Percentiles rank a stretch among this genome's conserved stretches.
Evolutionary conservation across 2,888 invertebrate genomes (phyloP).

Genomic region (Psylliodes chrysocephalus): DNA sequence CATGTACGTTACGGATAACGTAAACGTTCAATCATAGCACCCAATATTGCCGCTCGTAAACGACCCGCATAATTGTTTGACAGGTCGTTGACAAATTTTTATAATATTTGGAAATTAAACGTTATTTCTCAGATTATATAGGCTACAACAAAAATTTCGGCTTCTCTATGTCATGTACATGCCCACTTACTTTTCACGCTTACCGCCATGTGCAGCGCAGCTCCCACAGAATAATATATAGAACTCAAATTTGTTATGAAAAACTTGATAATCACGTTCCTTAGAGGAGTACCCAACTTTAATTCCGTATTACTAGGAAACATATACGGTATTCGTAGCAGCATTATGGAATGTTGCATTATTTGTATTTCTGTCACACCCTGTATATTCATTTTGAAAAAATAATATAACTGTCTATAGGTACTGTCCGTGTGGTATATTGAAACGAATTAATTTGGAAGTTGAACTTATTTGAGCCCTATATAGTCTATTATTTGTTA

Average conservation of each 20-base stretch:
- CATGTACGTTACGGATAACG: neutral
- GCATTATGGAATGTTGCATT: slow-evolving; percentile 20
- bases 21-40: neutral
- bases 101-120: too few species aligned
- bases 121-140: too few species aligned
- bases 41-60: neutral
- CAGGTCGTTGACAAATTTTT: too few species aligned
- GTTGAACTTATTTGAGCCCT: too few species aligned
- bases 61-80: too few species aligned
- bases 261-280: slow-evolving; percentile 23
- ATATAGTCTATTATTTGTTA: too few species aligned
- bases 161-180: neutral
- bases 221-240: slow-evolving; percentile 25
- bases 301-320: slow-evolving; percentile 22
- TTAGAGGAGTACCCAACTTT: slow-evolving; percentile 6
- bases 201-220: slow-evolving; percentile 19
- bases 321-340: slow-evolving; percentile 19
- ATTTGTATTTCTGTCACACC: slow-evolving; percentile 22
- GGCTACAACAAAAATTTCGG: too few species aligned
- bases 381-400: slow-evolving; percentile 24
- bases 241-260: slow-evolving; percentile 17
- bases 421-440: too few species aligned
- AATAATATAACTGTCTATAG: too few species aligned
- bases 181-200: slow-evolving; percentile 27
- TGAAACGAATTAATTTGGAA: too few species aligned